Conservation (phyloP, 2,113 vertebrate species). For the Formicarius rufipectus region DNA sequence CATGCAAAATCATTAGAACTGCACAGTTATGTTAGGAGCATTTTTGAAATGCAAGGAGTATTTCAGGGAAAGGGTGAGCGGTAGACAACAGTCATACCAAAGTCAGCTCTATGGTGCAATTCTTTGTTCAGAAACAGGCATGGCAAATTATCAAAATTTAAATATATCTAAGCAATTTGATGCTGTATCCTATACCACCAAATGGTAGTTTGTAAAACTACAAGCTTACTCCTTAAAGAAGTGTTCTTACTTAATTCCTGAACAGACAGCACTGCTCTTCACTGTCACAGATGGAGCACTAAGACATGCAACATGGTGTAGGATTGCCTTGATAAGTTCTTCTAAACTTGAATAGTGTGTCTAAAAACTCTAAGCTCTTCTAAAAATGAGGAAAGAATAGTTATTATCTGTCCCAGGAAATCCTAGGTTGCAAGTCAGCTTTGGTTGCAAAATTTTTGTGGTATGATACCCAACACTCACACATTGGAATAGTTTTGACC, state of each 20-base stretch:
- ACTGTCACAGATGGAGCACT: not conserved
- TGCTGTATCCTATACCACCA: not conserved
- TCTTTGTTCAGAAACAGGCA: not conserved
- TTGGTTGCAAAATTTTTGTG: not conserved
- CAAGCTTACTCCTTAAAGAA: not conserved
- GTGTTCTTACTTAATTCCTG: not conserved
- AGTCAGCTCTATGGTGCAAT: not conserved
- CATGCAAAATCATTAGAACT: not conserved
- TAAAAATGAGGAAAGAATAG: not conserved
- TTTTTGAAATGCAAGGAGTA: not conserved
- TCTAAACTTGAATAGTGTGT: not conserved
- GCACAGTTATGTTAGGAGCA: not conserved
- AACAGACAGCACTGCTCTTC: not conserved
- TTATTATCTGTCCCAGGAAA: not conserved
- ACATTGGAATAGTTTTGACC: not conserved
- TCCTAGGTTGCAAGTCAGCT: not conserved
- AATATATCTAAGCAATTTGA: not conserved
- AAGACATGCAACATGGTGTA: not conserved
- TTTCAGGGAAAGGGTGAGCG: not conserved
- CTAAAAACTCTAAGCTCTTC: not conserved
- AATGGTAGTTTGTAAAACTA: not conserved
- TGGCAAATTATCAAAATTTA: not conserved
- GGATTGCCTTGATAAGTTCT: conserved; percentile 2
- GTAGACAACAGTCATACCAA: not conserved
- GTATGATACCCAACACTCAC: not conserved